These are phyloP conservation scores for Sapayoa aenigma DNA, from an alignment of 2,113 vertebrate genomes.

Conservation along the genomic window DNA sequence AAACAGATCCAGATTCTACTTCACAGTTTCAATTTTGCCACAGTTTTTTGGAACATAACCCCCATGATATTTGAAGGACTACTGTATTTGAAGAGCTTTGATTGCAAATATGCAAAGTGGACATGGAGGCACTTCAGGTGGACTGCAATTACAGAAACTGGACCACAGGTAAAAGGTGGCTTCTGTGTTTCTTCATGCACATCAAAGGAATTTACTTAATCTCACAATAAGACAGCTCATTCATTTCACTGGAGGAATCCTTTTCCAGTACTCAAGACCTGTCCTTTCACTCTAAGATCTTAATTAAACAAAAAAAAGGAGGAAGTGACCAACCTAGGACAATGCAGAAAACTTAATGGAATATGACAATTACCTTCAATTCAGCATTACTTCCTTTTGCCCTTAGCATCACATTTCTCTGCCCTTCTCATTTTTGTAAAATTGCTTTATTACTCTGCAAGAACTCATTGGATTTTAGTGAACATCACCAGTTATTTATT, in stretches of 20 bases:
- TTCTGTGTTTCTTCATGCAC: background rate
- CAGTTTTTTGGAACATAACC: no score
- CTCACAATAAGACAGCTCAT: background rate
- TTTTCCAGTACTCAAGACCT: background rate
- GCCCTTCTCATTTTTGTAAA: background rate
- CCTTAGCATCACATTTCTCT: background rate
- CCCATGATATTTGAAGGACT: no score
- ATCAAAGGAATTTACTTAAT: background rate
- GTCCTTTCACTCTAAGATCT: background rate
- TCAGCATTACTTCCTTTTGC: constrained; percentile 11
- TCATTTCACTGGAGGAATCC: background rate
- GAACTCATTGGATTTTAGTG: background rate
- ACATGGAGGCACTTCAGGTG: fast-evolving
- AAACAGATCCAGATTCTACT: no score
- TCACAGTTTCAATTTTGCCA: no score
- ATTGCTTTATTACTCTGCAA: background rate
- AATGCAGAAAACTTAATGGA: constrained; percentile 6
- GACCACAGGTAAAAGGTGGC: background rate
- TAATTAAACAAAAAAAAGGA: constrained; percentile 18
- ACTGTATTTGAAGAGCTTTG: background rate
- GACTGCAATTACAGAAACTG: background rate
- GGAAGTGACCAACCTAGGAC: constrained; percentile 5
- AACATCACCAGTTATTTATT: background rate
- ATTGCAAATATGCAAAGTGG: background rate
- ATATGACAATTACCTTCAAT: constrained; percentile 7